Base-by-base conservation (phyloP, 2,888 invertebrate species). In the Tiphia femorata region DNA sequence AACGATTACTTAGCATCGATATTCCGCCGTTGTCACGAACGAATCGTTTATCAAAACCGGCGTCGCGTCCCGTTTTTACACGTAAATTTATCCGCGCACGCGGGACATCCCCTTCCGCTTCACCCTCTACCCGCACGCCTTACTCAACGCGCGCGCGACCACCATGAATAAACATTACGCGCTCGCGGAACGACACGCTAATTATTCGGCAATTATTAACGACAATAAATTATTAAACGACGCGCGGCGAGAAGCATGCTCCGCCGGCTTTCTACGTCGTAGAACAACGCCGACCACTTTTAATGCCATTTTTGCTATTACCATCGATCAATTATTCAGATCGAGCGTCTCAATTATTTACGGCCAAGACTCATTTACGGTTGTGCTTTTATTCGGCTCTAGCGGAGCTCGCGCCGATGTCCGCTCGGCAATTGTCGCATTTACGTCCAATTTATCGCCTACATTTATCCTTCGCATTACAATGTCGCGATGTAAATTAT, bases 161-260 rank as follows among this genome's bases (percentile, higher is more conserved):
- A n/a, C n/a, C 48, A 61, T 61, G 61, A 62, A 62, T 58, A 62
- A 62, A 62, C 58, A 62, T 62, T 49, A 49, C 41, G 41, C 6
- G 33, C 12, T n/a, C 33, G 33, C 49, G 35, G 48, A 37, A 12
- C 43, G 42, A 30, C 53, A 58, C 50, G 58, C 58, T 62, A 54
- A 54, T 62, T 62, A 62, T 62, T 62, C 61, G 48, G 54, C 61
- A 58, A 62, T 54, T 62, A 62, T 62, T 58, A 58, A 54, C 53
- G 58, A 54, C 53, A 51, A 58, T 62, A 62, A 62, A 58, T 62
- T 62, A 62, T 62, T 58, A 51, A 62, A 41, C 52, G 38, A 27
- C n/a, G 46, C 21, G 43, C 7, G 33, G 12, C 33, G n/a, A 19
- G 21, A 35, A n/a, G 29, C 30, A 20, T 25, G 35, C 35, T 20